Base-by-base conservation (phyloP, 2,888 invertebrate genomes). In the Urechis unicinctus region DNA sequence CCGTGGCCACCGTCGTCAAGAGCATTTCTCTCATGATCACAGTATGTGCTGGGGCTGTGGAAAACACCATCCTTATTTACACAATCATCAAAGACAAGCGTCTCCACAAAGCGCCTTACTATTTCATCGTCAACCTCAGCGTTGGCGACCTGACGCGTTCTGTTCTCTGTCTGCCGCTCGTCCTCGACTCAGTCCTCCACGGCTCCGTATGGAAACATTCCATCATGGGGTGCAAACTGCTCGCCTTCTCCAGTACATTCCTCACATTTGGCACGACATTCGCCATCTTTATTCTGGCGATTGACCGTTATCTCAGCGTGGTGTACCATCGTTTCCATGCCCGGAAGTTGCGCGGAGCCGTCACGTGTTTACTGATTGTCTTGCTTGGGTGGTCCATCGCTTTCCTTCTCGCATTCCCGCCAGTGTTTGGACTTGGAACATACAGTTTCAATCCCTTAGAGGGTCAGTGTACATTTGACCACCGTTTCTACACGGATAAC, bases 231-330 rank as follows among this genome's bases (percentile, higher is more conserved):
- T 74, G 74, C 55, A 68, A 65, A 13, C 61, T 71, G 9, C 55
- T 73, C 25, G 73, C 72, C 30, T 73, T 73, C 60, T 67, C 68
- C 6, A 71, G 68, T 55, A 68, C 71, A 1, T 71, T 74, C 60
- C 70, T 73, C 59, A 65, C 68, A 24, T 72, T 68, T 55, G 69
- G 70, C 21, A 68, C 69, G 3, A 60, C 66, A 13, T 64, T 69
- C 21, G 65, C 70, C 0, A 53, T 73, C 6, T 52, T 73, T 30
- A 66, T 68, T 24, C 61, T 73, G 28, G 67, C 69, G 3, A 59
- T 72, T 4, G 74, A 74, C 59, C 58, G 74, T 22, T 68, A 72
- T 55, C 51, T 71, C 31, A 30, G 54, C 1, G 52, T 58, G 3
- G 46, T 52, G 2, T 48, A 58, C 52, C 54, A 51, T 31, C 44